Percentiles rank a stretch among this genome's conserved stretches.
Evolutionary conservation across 92 coral and sea anemone species (phyloP).

Genomic region (Phenganax stokvisi): DNA sequence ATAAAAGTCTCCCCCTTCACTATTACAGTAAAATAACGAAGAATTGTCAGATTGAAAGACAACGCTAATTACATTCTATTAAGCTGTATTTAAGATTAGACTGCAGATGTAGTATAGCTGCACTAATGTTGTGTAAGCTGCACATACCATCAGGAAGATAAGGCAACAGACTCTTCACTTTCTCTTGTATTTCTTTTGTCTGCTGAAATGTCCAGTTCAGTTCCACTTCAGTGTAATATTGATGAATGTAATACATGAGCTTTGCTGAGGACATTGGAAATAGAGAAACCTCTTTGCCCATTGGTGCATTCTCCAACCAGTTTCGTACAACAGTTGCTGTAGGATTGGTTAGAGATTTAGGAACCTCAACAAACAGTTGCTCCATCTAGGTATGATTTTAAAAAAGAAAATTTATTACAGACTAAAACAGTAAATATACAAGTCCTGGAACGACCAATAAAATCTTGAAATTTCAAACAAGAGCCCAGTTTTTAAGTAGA

Average conservation of each 20-base stretch:
- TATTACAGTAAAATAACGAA: neutral
- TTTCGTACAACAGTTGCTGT: constrained; percentile 23
- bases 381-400: constrained; percentile 24
- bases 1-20: too few species aligned
- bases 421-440: neutral
- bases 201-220: constrained; percentile 82
- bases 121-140: too few species aligned
- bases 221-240: constrained; percentile 77
- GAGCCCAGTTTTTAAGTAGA: too few species aligned
- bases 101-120: too few species aligned
- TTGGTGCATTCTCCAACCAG: constrained; percentile 61
- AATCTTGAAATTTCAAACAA: too few species aligned
- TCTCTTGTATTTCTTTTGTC: constrained; percentile 78
- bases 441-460: neutral
- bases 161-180: constrained; percentile 78
- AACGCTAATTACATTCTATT: too few species aligned
- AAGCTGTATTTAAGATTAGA: too few species aligned
- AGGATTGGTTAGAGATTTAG: constrained; percentile 14
- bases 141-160: constrained; percentile 83
- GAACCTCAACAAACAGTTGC: constrained; percentile 34
- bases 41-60: too few species aligned
- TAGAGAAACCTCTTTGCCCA: constrained; percentile 53
- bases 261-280: constrained; percentile 60
- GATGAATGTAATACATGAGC: constrained; percentile 80
- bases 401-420: neutral